Evolutionary conservation across 2,888 invertebrate genomes (phyloP).

Genomic region (Oligia fasciuncula): DNA sequence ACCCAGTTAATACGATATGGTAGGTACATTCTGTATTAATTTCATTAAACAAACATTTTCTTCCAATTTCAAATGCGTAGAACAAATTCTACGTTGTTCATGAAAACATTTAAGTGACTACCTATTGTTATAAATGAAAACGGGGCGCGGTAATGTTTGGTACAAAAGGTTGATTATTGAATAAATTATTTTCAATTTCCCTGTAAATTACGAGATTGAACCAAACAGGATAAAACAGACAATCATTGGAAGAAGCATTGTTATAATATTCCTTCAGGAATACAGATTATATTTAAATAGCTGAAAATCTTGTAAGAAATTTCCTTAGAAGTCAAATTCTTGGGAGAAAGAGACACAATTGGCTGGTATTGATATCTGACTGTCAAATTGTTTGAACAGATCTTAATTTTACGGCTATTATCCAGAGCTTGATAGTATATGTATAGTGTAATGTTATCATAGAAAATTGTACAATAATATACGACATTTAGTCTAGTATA

Average conservation of each 20-base stretch:
- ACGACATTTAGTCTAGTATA: background rate
- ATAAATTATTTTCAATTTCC: slow-evolving; percentile 32
- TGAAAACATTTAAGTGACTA: slow-evolving; percentile 18
- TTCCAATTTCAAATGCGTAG: slow-evolving; percentile 16
- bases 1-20: too few relatives aligned
- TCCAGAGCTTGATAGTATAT: background rate
- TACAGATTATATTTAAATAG: background rate
- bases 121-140: slow-evolving; percentile 26
- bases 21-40: slow-evolving; percentile 17
- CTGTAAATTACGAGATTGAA: background rate
- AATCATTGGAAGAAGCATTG: background rate
- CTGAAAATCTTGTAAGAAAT: background rate
- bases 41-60: slow-evolving; percentile 19
- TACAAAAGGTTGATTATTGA: slow-evolving; percentile 32
- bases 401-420: background rate
- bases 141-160: background rate
- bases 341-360: background rate
- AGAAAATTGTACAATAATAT: background rate
- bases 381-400: background rate
- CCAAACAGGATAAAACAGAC: background rate
- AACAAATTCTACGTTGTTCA: slow-evolving; percentile 8
- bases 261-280: background rate
- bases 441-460: background rate
- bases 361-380: background rate
- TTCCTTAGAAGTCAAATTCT: background rate